Percentiles rank a stretch among this genome's conserved stretches.
phyloP scores from a whole-genome alignment of 2,797 vertebrate species.

The Simalia tracyae region DNA sequence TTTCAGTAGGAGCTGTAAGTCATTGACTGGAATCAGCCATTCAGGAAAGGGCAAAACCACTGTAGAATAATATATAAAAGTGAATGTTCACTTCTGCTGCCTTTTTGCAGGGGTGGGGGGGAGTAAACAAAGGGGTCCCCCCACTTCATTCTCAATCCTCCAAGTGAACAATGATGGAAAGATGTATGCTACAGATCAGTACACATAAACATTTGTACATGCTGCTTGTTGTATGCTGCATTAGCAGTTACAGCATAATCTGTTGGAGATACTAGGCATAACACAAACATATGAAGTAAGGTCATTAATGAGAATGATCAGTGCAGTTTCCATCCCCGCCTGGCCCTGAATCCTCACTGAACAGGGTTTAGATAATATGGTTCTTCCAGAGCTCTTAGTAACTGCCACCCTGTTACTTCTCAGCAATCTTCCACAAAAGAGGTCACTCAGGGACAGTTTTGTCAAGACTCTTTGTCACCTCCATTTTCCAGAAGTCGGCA shows the following conservation, averaged over 20 bases:
- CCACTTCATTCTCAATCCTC: not conserved
- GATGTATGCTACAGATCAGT: not conserved
- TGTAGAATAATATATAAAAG: too few relatives aligned
- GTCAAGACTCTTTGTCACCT: not conserved
- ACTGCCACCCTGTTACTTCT: not conserved
- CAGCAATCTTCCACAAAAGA: not conserved
- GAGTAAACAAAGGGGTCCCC: not conserved
- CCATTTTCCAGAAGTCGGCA: not conserved
- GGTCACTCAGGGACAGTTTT: not conserved
- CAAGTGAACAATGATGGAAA: not conserved
- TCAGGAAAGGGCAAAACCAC: not conserved
- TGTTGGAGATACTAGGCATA: not conserved
- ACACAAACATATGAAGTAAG: not conserved
- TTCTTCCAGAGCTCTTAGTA: not conserved
- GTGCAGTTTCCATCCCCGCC: not conserved
- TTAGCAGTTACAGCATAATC: not conserved
- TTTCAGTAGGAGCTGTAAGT: not conserved
- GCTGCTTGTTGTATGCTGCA: not conserved
- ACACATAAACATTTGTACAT: not conserved
- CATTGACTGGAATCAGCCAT: not conserved
- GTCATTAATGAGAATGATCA: not conserved
- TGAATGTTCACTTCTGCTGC: not conserved
- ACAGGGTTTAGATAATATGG: not conserved
- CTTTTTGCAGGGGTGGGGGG: not conserved
- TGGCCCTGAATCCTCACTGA: not conserved